These are phyloP conservation scores for Sericinus montela DNA, from an alignment of 2,888 invertebrate species.

Conservation along the genomic window DNA sequence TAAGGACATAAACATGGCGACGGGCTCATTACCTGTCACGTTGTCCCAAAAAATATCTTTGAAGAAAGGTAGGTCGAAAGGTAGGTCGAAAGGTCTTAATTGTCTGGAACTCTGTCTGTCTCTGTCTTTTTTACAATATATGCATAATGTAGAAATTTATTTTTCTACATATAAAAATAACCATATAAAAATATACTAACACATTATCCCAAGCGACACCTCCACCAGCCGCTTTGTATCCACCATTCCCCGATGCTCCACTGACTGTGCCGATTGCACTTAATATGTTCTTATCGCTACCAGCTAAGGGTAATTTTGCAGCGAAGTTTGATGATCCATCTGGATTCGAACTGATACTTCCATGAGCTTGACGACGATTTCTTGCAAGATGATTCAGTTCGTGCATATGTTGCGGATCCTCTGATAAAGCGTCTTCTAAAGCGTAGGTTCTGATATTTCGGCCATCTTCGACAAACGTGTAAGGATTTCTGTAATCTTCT, in stretches of 20 bases:
- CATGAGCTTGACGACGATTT: neutral
- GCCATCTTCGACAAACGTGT: neutral
- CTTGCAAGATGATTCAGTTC: neutral
- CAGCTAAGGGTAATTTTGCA: conserved; percentile 27
- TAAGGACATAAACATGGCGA: no score
- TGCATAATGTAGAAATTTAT: no score
- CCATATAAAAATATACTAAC: conserved; percentile 35
- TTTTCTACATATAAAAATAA: no score
- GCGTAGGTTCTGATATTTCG: neutral
- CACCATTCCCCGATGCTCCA: conserved; percentile 26
- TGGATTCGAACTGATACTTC: conserved; percentile 22
- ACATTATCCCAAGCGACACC: conserved; percentile 35
- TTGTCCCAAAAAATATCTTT: no score
- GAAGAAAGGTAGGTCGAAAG: no score
- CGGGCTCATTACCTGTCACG: no score
- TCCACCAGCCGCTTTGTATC: conserved; percentile 30
- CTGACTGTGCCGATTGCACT: conserved; percentile 28
- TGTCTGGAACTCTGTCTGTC: no score
- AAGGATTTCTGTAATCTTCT: neutral
- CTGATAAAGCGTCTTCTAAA: neutral
- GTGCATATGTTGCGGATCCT: neutral
- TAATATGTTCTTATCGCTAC: conserved; percentile 26
- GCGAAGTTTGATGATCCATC: conserved; percentile 29
- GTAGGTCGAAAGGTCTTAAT: no score
- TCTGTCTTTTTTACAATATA: no score